Conservation (phyloP, 2,113 vertebrate species). For the rat (Rattus norvegicus) region DNA sequence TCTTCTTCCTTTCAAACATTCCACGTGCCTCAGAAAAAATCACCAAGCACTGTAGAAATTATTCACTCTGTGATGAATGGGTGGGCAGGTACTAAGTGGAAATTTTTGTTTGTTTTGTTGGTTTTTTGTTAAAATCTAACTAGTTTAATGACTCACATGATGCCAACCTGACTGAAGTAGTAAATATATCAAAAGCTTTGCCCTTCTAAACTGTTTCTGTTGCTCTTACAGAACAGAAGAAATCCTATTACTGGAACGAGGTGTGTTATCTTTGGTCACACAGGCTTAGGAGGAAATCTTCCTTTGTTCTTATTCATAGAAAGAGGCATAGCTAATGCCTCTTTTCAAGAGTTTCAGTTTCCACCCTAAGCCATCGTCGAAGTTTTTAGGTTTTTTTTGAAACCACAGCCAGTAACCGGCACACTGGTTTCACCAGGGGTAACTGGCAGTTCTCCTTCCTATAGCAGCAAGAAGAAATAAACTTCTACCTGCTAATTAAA, state of each 20-base stretch:
- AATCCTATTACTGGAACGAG: constrained; percentile 46
- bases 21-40: not conserved
- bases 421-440: constrained; percentile 41
- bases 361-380: constrained; percentile 28
- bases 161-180: constrained; percentile 1
- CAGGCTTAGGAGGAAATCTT: constrained; percentile 46
- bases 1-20: not conserved
- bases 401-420: constrained; percentile 27
- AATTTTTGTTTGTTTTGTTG: not conserved
- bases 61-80: not conserved
- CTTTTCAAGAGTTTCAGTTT: constrained; percentile 46
- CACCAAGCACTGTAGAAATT: not conserved
- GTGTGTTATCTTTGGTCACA: constrained; percentile 32
- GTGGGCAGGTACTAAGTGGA: not conserved
- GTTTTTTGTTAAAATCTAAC: not conserved
- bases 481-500: constrained; percentile 29
- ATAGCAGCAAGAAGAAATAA: constrained; percentile 37
- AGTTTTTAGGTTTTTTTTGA: not conserved
- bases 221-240: not conserved
- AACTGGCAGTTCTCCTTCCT: constrained; percentile 18
- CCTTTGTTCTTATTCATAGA: constrained; percentile 62
- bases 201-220: constrained; percentile 28
- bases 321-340: constrained; percentile 9
- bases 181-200: constrained; percentile 41
- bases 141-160: constrained; percentile 25